phyloP scores from a whole-genome alignment of 2,888 invertebrate genomes.

The Mechanitis mazaeus region DNA sequence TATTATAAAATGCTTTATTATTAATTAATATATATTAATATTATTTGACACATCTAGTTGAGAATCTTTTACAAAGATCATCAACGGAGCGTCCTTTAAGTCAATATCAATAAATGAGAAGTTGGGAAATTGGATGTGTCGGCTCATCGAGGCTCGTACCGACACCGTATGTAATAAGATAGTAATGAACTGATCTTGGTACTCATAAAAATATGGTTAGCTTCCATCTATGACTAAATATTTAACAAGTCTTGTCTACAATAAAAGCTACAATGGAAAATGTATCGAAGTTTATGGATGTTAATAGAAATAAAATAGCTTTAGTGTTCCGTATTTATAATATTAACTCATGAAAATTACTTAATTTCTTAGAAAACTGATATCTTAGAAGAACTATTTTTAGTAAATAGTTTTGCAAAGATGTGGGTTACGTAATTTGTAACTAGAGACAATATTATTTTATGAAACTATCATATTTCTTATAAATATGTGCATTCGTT shows the following conservation, averaged over 20 bases:
- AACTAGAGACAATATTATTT: constrained; percentile 14
- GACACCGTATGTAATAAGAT: constrained; percentile 70
- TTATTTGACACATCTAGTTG: constrained; percentile 42
- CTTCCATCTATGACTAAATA: constrained; percentile 65
- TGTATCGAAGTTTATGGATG: neutral
- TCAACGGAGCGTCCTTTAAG: constrained; percentile 68
- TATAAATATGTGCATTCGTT: constrained; percentile 6
- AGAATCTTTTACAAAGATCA: constrained; percentile 42
- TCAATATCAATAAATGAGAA: constrained; percentile 77
- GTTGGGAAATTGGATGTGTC: constrained; percentile 76
- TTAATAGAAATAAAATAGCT: neutral
- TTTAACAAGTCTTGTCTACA: constrained; percentile 46
- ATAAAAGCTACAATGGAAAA: neutral
- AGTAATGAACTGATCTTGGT: constrained; percentile 67
- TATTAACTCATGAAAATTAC: too few relatives aligned
- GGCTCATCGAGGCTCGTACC: constrained; percentile 37
- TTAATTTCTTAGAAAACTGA: too few relatives aligned
- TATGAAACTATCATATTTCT: constrained; percentile 3
- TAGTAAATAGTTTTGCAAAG: too few relatives aligned
- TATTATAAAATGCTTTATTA: neutral
- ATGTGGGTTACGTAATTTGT: neutral
- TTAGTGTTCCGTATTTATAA: too few relatives aligned
- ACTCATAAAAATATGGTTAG: constrained; percentile 73
- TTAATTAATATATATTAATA: neutral
- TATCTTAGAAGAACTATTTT: too few relatives aligned